A percentile compares a stretch with the other conserved stretches of the same genome.
phyloP scores from a whole-genome alignment of 53 echinoderm and acorn worm species.

The Arbacia lixula region DNA sequence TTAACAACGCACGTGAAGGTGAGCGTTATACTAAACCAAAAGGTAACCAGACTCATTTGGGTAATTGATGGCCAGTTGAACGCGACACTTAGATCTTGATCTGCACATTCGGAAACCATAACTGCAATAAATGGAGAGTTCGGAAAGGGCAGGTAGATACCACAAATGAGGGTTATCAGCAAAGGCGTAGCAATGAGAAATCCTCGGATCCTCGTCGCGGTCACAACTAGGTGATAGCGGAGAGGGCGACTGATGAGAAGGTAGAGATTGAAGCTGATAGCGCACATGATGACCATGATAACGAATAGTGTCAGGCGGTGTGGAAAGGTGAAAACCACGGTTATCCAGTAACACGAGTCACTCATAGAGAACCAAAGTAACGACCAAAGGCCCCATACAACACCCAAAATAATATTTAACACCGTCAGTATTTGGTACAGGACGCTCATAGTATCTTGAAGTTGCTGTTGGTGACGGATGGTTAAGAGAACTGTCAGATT shows the following conservation, averaged over 20 bases:
- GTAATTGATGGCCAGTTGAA: too few relatives aligned
- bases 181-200: too few relatives aligned
- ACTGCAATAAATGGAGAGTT: too few relatives aligned
- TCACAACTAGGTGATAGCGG: not conserved
- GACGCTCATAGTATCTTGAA: not conserved
- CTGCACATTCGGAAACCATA: too few relatives aligned
- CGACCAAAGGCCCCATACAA: not conserved
- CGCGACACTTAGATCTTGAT: too few relatives aligned
- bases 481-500: not conserved
- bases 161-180: too few relatives aligned
- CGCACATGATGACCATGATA: not conserved
- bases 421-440: not conserved
- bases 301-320: not conserved
- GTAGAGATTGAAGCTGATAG: conserved; percentile 6
- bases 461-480: not conserved
- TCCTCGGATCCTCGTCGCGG: too few relatives aligned
- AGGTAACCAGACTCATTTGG: too few relatives aligned
- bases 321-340: not conserved
- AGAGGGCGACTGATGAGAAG: not conserved
- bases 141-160: too few relatives aligned
- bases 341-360: not conserved
- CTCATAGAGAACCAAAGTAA: not conserved
- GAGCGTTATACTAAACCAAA: too few relatives aligned
- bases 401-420: not conserved
- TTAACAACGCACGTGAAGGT: too few relatives aligned